Evolutionary conservation across 2,113 vertebrate species (phyloP).

Genomic region (Pseudorhombus dupliciocellatus): DNA sequence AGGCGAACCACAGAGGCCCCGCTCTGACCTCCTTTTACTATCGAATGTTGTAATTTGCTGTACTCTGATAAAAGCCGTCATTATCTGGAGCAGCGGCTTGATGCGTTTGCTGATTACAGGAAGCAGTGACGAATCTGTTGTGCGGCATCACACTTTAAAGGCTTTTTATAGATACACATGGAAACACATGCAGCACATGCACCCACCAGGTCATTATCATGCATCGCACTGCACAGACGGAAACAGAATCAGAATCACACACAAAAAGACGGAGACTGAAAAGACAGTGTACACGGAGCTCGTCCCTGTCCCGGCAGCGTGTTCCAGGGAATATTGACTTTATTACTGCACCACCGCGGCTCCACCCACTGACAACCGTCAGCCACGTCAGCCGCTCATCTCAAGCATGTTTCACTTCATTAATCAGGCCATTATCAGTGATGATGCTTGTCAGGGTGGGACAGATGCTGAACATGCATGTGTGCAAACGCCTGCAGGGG

Average conservation of each 20-base stretch:
- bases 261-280: constrained; percentile 18
- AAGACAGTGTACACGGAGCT: constrained; percentile 21
- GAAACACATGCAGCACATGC: not conserved
- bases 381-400: constrained; percentile 63
- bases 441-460: constrained; percentile 62
- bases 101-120: constrained; percentile 49
- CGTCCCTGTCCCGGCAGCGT: constrained; percentile 30
- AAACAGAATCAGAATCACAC: constrained; percentile 10
- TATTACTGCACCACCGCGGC: constrained; percentile 67
- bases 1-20: constrained; percentile 35
- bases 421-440: constrained; percentile 72
- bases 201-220: constrained; percentile 20
- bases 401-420: constrained; percentile 71
- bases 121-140: constrained; percentile 15
- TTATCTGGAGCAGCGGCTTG: constrained; percentile 45
- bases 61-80: constrained; percentile 42
- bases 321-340: constrained; percentile 65
- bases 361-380: constrained; percentile 70
- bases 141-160: constrained; percentile 13
- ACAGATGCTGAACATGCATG: constrained; percentile 47
- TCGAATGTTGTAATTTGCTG: constrained; percentile 58
- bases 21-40: constrained; percentile 44
- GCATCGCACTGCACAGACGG: constrained; percentile 5
- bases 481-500: constrained; percentile 28
- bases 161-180: constrained; percentile 47